Conservation (phyloP, 92 coral and sea anemone genomes). For the Nematostella vectensis region DNA sequence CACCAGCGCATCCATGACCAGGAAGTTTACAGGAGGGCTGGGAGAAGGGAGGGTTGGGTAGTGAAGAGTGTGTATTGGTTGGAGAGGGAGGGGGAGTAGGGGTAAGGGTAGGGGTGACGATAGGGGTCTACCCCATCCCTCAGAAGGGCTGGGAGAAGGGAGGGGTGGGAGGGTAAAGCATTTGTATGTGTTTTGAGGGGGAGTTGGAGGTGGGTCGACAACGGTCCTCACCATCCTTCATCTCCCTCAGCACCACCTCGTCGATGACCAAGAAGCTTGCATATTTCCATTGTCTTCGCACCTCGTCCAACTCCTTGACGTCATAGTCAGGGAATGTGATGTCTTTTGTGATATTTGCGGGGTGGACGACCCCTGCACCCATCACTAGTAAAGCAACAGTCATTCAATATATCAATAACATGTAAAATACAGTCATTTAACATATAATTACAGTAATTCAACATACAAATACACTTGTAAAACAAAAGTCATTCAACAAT, state of each 20-base stretch:
- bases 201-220: too few relatives aligned
- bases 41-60: not conserved
- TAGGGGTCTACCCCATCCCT: too few relatives aligned
- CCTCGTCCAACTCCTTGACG: conserved; percentile 21
- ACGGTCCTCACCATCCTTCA: conserved; percentile 23
- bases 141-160: too few relatives aligned
- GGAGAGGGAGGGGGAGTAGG: not conserved
- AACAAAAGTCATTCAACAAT: too few relatives aligned
- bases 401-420: not conserved
- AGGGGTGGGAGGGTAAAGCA: too few relatives aligned
- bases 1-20: too few relatives aligned
- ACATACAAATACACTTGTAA: too few relatives aligned
- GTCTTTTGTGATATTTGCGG: conserved; percentile 36
- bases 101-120: not conserved
- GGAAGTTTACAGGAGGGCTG: too few relatives aligned
- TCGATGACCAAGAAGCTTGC: conserved; percentile 47
- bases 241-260: conserved; percentile 17
- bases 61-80: too few relatives aligned
- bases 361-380: conserved; percentile 42
- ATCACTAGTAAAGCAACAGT: conserved; percentile 45
- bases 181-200: too few relatives aligned
- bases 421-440: not conserved
- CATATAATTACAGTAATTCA: too few relatives aligned
- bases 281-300: conserved; percentile 31
- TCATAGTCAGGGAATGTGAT: conserved; percentile 55